Conservation (phyloP, 2,113 vertebrate species). For the Oplegnathus fasciatus region DNA sequence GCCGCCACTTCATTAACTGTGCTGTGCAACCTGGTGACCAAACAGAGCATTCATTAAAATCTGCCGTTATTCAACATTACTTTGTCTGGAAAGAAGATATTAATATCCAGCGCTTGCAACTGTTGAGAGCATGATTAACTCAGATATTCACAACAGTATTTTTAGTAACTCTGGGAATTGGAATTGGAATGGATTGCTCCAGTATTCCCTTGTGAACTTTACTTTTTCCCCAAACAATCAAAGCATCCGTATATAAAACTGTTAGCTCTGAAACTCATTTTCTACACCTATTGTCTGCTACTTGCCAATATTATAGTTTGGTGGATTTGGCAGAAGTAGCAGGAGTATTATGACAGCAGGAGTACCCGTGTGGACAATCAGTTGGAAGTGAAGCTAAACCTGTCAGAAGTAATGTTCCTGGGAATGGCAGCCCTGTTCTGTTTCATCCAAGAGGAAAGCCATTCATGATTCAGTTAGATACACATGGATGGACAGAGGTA, state of each 20-base stretch:
- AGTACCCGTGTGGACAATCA: conserved; percentile 61
- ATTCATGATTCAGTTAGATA: conserved; percentile 75
- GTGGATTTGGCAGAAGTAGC: conserved; percentile 37
- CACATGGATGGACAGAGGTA: conserved; percentile 70
- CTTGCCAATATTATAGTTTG: conserved; percentile 9
- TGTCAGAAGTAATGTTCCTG: conserved; percentile 68
- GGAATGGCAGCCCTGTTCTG: conserved; percentile 60
- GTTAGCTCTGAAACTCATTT: conserved; percentile 19
- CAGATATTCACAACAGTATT: neutral
- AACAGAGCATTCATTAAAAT: conserved; percentile 44
- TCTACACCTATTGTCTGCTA: neutral
- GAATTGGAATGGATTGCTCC: neutral
- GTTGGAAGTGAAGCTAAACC: conserved; percentile 59
- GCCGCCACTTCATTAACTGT: conserved; percentile 44
- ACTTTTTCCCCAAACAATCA: conserved; percentile 21
- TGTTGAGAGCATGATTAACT: neutral
- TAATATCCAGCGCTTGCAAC: conserved; percentile 3
- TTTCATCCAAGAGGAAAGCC: conserved; percentile 64
- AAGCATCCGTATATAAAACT: conserved; percentile 4
- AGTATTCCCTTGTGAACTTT: neutral
- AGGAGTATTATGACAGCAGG: conserved; percentile 54
- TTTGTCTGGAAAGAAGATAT: conserved; percentile 1
- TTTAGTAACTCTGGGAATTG: neutral
- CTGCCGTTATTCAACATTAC: neutral
- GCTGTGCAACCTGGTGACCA: conserved; percentile 30